A percentile compares a stretch with the other conserved stretches of the same genome.
Conservation (phyloP, 1,140 invertebrate species). For the Uloborus diversus region DNA sequence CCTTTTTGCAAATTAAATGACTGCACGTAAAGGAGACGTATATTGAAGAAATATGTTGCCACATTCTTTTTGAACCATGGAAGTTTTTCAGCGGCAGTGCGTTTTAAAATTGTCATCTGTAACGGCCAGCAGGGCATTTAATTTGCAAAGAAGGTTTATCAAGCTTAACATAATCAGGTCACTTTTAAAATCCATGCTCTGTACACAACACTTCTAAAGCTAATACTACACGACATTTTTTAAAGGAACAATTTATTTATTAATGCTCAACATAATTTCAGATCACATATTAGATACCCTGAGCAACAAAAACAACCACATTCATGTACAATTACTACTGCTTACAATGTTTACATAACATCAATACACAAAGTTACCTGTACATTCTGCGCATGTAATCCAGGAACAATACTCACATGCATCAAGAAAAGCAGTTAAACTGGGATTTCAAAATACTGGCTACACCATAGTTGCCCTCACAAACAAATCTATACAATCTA, state of each 20-base stretch:
- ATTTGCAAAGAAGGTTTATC: background rate
- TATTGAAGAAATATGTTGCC: background rate
- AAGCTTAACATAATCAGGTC: background rate
- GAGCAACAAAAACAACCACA: conserved; percentile 53
- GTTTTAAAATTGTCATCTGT: background rate
- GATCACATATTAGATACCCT: conserved; percentile 47
- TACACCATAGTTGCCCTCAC: background rate
- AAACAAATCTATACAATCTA: background rate
- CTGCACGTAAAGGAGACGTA: background rate
- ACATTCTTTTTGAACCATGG: background rate
- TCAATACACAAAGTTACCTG: conserved; percentile 31
- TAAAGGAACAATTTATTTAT: conserved; percentile 53
- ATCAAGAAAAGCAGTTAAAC: conserved; percentile 12
- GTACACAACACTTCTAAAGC: conserved; percentile 50
- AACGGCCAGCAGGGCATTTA: background rate
- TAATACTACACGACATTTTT: conserved; percentile 50
- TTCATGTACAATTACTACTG: conserved; percentile 47
- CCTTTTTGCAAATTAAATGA: background rate
- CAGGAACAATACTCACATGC: conserved; percentile 27
- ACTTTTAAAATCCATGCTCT: conserved; percentile 34
- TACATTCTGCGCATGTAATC: conserved; percentile 14
- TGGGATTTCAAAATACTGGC: background rate
- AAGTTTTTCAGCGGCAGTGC: conserved; percentile 2
- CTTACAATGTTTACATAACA: conserved; percentile 29
- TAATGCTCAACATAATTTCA: conserved; percentile 52